Conservation (phyloP, 1,140 invertebrate genomes). For the Belonocnema kinseyi region DNA sequence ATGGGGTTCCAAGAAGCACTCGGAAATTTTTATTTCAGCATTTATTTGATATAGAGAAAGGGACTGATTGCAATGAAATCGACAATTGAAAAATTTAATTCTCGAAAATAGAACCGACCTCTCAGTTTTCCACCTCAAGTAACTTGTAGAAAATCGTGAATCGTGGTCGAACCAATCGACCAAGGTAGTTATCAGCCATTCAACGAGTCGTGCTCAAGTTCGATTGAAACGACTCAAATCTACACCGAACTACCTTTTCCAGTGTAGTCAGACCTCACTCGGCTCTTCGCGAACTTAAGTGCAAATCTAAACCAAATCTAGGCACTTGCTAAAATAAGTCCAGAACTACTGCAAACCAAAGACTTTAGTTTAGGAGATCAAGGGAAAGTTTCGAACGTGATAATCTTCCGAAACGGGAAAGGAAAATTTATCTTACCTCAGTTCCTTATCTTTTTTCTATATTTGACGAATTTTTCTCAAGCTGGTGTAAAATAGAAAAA, state of each 20-base stretch:
- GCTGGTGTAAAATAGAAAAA: no score
- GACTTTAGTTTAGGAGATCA: not conserved
- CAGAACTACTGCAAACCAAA: not conserved
- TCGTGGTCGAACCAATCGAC: not conserved
- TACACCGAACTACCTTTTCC: slow-evolving; percentile 5
- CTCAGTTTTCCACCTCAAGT: not conserved
- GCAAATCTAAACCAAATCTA: slow-evolving; percentile 9
- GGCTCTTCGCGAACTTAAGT: not conserved
- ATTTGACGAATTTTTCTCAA: no score
- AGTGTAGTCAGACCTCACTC: slow-evolving; percentile 8
- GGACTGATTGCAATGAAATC: not conserved
- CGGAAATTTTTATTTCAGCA: no score
- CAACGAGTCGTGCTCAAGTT: not conserved
- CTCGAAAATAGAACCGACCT: not conserved
- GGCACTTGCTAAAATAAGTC: slow-evolving; percentile 2
- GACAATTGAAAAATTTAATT: not conserved
- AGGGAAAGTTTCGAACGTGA: slow-evolving; percentile 4
- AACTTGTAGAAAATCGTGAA: not conserved
- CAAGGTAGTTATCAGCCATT: not conserved
- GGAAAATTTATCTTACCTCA: not conserved
- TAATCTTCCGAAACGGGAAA: not conserved
- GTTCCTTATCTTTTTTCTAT: not conserved
- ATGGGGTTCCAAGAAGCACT: no score
- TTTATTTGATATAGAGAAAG: no score
- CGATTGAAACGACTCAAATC: slow-evolving; percentile 8